phyloP scores from a whole-genome alignment of 2,797 vertebrate species.

The Hydrocynus forskahlii region DNA sequence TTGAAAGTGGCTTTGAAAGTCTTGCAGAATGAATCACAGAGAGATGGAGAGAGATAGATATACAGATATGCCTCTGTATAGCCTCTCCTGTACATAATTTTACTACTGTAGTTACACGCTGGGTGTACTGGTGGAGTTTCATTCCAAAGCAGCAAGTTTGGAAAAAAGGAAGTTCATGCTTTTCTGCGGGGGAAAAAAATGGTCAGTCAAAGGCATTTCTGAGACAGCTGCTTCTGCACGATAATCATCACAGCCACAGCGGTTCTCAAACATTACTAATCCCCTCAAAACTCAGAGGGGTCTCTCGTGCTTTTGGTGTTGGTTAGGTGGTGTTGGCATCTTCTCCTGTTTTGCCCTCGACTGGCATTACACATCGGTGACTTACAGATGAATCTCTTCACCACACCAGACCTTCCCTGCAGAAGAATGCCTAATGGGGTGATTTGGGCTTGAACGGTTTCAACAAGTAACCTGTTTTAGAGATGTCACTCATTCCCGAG shows the following conservation, averaged over 20 bases:
- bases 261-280: neutral
- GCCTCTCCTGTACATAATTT: too few relatives aligned
- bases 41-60: too few relatives aligned
- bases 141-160: too few relatives aligned
- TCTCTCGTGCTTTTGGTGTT: neutral
- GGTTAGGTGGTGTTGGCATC: neutral
- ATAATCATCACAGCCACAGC: neutral
- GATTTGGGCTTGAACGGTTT: neutral
- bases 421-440: neutral
- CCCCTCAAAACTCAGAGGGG: neutral
- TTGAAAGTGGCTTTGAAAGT: neutral
- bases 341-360: constrained; percentile 6
- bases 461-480: neutral
- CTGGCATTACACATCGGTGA: constrained; percentile 22
- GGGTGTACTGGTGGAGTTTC: too few relatives aligned
- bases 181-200: too few relatives aligned
- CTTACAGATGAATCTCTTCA: constrained; percentile 23
- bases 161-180: too few relatives aligned
- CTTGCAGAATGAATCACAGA: constrained; percentile 10
- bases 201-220: neutral
- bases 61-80: too few relatives aligned
- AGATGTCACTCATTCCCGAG: constrained; percentile 15
- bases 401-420: constrained; percentile 23
- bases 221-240: neutral
- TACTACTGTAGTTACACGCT: too few relatives aligned